phyloP scores from a whole-genome alignment of 2,113 vertebrate species.

The Myotis yumanensis region DNA sequence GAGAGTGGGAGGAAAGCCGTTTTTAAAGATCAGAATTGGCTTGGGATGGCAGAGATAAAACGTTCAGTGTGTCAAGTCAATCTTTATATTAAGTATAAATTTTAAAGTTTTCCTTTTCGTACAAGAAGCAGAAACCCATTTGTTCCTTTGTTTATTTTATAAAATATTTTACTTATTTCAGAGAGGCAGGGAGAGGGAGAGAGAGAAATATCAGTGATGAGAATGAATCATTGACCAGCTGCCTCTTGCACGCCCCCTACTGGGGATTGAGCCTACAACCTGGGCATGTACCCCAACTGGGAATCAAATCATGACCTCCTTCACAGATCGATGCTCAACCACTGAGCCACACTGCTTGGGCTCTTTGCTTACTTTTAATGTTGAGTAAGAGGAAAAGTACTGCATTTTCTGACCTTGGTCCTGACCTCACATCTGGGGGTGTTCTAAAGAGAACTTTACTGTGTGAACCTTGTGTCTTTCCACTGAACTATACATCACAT shows the following conservation, averaged over 20 bases:
- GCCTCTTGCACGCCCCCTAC: too few species aligned
- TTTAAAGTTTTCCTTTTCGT: conserved; percentile 26
- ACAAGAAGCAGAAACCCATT: neutral
- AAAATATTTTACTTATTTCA: too few species aligned
- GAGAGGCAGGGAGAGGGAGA: too few species aligned
- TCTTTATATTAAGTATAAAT: neutral
- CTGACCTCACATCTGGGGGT: too few species aligned
- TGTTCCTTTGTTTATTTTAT: neutral
- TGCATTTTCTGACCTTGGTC: neutral
- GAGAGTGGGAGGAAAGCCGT: neutral
- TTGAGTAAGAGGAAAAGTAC: neutral
- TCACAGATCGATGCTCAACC: too few species aligned
- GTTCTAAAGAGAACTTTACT: neutral
- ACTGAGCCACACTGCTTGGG: too few species aligned
- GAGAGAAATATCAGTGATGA: too few species aligned
- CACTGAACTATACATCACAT: fast-evolving
- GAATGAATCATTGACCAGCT: too few species aligned
- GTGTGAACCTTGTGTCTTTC: neutral
- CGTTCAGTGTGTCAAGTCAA: neutral
- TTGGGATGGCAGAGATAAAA: neutral
- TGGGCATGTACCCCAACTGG: too few species aligned
- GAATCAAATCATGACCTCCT: too few species aligned
- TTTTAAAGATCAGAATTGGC: neutral
- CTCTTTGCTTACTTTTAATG: conserved; percentile 28
- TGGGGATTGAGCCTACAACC: too few species aligned